A percentile compares a stretch with the other conserved stretches of the same genome.
Evolutionary conservation across 2,113 vertebrate species (phyloP).

Genomic region (Crypturellus undulatus): DNA sequence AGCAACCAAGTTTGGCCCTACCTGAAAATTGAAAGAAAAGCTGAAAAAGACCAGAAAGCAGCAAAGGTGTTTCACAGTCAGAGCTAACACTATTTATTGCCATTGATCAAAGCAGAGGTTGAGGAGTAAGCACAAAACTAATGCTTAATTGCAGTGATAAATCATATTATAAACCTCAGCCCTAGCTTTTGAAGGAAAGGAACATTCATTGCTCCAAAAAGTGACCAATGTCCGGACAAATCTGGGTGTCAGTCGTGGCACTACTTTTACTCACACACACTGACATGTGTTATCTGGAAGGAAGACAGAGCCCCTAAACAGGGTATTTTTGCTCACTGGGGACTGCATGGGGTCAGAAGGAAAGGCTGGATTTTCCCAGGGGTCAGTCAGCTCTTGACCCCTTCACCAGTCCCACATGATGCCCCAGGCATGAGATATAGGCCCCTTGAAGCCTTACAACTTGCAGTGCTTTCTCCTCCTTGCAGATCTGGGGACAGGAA

Average conservation of each 20-base stretch:
- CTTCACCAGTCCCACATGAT: not conserved
- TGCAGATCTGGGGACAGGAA: not conserved
- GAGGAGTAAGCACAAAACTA: not conserved
- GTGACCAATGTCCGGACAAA: not conserved
- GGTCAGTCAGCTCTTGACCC: too few species aligned
- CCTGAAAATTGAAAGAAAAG: not conserved
- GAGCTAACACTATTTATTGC: too few species aligned
- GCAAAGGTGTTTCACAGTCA: not conserved
- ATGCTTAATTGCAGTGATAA: not conserved
- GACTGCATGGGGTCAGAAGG: too few species aligned
- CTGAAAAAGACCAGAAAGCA: not conserved
- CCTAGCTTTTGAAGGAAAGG: not conserved
- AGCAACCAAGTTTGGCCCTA: not conserved
- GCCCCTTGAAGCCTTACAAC: not conserved
- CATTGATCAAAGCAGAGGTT: not conserved
- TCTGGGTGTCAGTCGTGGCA: not conserved
- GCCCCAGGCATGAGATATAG: not conserved
- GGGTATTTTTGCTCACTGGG: not conserved
- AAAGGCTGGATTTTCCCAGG: not conserved
- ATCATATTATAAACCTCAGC: not conserved
- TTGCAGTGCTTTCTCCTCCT: not conserved
- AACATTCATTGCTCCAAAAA: not conserved
- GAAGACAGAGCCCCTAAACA: not conserved
- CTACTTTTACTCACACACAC: not conserved
- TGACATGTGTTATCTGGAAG: not conserved